Evolutionary conservation across 2,797 vertebrate species (phyloP), one percentile per base, ranked within the genome.

Genomic region (Furcifer pardalis): DNA sequence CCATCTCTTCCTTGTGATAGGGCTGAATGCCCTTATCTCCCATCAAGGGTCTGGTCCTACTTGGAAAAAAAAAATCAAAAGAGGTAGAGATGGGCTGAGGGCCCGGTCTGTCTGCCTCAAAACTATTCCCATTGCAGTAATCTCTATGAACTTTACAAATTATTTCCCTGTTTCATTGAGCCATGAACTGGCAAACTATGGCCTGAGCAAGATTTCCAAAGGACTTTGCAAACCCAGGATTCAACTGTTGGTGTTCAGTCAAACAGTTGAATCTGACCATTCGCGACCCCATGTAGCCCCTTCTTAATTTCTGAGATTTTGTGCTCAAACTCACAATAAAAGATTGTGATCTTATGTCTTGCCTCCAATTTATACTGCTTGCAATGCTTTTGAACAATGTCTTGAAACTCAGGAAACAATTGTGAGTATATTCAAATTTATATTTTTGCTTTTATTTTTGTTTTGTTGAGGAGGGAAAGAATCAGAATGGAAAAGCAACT

Each of bases 311-410:
- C 79, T 35, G 77, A 74, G 83, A 30, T 27, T 44, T 5, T 80
- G 84, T 40, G 74, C 6, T 49, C 13, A n/a, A 4, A 4, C 2
- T 23, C 87, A 63, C 71, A 81, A 35, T 40, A 37, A 79, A 86
- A 85, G 40, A 19, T 17, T 86, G 6, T 49, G 42, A 79, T 30
- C 6, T 37, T 9, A 7, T 49, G 7, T 49, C 77, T 82, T 79
- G 71, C 30, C 19, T 75, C 59, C 87, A 82, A 82, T 27, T 71
- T 30, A 79, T 32, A 83, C 76, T 83, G n/a, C 44, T 35, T 74
- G 23, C 10, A 44, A 73, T 25, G 73, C 46, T 79, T 42, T 74
- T 60, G 21, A 72, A 30, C 81, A 49, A 32, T 75, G 25, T 68
- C 35, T 46, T 42, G 27, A 71, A 32, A 1, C 19, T 65, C 42